Base-by-base conservation (phyloP, 1,140 invertebrate species). In the Lepidotrigona ventralis region DNA sequence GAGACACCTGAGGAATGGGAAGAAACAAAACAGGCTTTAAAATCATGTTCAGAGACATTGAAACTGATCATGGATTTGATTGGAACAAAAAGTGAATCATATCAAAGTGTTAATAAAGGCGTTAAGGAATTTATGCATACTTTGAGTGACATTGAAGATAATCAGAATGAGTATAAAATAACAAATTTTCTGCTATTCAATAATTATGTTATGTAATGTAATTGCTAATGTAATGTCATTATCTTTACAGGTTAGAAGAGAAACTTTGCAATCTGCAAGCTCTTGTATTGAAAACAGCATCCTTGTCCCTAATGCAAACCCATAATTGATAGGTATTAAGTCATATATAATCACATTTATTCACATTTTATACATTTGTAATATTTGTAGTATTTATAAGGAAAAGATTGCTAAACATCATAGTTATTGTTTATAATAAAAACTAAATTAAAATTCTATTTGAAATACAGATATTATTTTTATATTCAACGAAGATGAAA, bases 121-220 rank as follows among this genome's bases (percentile, higher is more conserved):
- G 46, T 92, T 15, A 85, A 87, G 39, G 72, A 84, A 53, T 90
- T 91, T 54, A 29, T 68, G 0, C 63, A 84, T 64, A 88, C 54
- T 1, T 66, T 82, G 14, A 68, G 69, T 9, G 29, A 85, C 39
- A 86, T 88, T n/a, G 46, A 90, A 83, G 46, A 79, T 69, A 51
- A 85, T 33, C 54, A 85, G 29, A 71, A 85, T 64, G 89, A 85
- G 89, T 90, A 85, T 3, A 21, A 17, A n/a, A 51, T 53, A 39
- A 15, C 5, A 76, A 71, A 23, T n/a, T 1, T 21, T 70, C 56
- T 79, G 1, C 51, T 23, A 11, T 58, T 63, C 12, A 63, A 26
- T 15, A 79, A 68, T 56, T 46, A 68, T 51, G 39, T 63, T 68
- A 11, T 19, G 56, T 26, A 29, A 53, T 29, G 8, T 11, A 54